A percentile compares a stretch with the other conserved stretches of the same genome.
Evolutionary conservation across 2,113 vertebrate genomes (phyloP).

Genomic region (Podiceps cristatus): DNA sequence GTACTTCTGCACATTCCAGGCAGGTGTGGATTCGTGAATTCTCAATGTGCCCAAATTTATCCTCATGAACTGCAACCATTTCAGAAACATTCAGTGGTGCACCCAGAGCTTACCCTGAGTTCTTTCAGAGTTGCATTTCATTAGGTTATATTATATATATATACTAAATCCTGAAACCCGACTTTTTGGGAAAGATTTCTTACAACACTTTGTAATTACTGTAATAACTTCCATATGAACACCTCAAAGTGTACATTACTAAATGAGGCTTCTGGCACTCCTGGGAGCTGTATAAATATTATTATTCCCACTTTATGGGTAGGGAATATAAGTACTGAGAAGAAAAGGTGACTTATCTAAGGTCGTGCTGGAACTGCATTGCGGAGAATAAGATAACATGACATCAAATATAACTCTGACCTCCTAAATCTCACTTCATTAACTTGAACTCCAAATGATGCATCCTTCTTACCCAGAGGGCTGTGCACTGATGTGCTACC

Average conservation of each 20-base stretch:
- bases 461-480: not conserved
- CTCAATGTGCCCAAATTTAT: rapidly evolving
- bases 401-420: not conserved
- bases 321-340: not conserved
- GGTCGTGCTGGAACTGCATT: rapidly evolving
- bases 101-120: not conserved
- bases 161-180: not conserved
- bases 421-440: not conserved
- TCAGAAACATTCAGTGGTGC: not conserved
- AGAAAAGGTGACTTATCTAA: not conserved
- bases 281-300: not conserved
- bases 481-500: not conserved
- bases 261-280: not conserved
- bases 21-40: not conserved
- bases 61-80: not conserved
- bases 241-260: not conserved
- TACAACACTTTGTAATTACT: not conserved
- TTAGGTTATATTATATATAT: not conserved
- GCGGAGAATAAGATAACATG: not conserved
- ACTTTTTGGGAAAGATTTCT: not conserved
- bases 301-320: not conserved
- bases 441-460: not conserved
- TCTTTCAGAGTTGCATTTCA: not conserved
- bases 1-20: not conserved
- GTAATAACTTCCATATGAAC: not conserved